Percentiles rank a stretch among this genome's conserved stretches.
Evolutionary conservation across 2,888 invertebrate species (phyloP).

Genomic region (Ferdinandea cuprea): DNA sequence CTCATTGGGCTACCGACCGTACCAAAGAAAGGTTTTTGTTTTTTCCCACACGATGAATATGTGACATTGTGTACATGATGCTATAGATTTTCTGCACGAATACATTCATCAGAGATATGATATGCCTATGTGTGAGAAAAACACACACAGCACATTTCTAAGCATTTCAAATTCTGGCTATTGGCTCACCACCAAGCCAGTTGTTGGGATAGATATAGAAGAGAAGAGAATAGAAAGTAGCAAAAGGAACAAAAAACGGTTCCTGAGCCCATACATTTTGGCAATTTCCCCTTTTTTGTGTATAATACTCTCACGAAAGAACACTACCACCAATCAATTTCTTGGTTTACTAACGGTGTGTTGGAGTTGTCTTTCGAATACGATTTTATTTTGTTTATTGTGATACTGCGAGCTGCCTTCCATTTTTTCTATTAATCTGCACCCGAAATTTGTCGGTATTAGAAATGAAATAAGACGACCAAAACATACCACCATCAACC

Average conservation of each 20-base stretch:
- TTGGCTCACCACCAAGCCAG: slow-evolving; percentile 58
- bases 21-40: slow-evolving; percentile 55
- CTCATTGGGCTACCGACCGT: slow-evolving; percentile 69
- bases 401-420: slow-evolving; percentile 50
- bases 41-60: slow-evolving; percentile 57
- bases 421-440: slow-evolving; percentile 70
- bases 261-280: slow-evolving; percentile 64
- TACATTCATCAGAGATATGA: slow-evolving; percentile 11
- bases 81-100: slow-evolving; percentile 49
- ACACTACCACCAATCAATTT: slow-evolving; percentile 9
- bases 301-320: slow-evolving; percentile 7
- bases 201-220: slow-evolving; percentile 37
- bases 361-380: slow-evolving; percentile 46
- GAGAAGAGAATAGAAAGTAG: slow-evolving; percentile 57
- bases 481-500: slow-evolving; percentile 20
- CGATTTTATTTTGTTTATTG: too few species aligned
- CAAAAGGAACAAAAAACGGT: slow-evolving; percentile 32
- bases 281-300: slow-evolving; percentile 65
- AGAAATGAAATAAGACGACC: slow-evolving; percentile 52
- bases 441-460: slow-evolving; percentile 65
- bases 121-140: slow-evolving; percentile 47
- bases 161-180: slow-evolving; percentile 45
- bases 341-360: slow-evolving; percentile 40
- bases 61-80: slow-evolving; percentile 36
- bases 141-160: slow-evolving; percentile 22